Base-by-base conservation (phyloP, 2,797 vertebrate genomes). In the Melopsittacus undulatus region DNA sequence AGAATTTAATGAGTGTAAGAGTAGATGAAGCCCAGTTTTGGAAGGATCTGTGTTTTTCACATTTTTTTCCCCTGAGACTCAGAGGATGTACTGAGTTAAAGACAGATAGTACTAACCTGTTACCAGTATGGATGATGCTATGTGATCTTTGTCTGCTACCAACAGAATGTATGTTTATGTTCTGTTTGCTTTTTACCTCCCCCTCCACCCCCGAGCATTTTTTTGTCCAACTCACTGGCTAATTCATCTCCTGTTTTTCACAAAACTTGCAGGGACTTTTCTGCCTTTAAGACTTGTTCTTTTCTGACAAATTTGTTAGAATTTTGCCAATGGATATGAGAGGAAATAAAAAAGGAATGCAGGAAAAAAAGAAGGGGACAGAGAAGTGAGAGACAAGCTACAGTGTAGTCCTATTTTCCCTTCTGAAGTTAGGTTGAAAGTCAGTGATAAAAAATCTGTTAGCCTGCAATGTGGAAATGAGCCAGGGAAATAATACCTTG, bases 361-460 rank as follows among this genome's bases (percentile, higher is more conserved):
- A 87, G 59, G 18, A 10, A 36, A 48, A 66, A 32, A 68, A 38
- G 34, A 49, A 46, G 2, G 19, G 14, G 24, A 29, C 22, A 56
- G 34, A 74, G 15, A 90, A 78, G 4, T 72, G 70, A 34, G 45
- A 81, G 40, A 22, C 34, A 77, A 77, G 15, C 27, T 88, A 16
- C 38, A n/a, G 10, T 30, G 30, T n/a, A 56, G 40, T 61, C 15
- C 21, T 34, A 4, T 74, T 93, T 92, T 68, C 22, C 22, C 73
- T 94, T 86, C 22, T 77, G 80, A 92, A 86, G n/a, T 64, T 74
- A 56, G 11, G 30, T 19, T 94, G 69, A 63, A 96, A 92, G 76
- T 92, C 34, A 64, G 62, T 68, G 46, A 63, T 77, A 82, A 88
- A 74, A 74, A 64, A 90, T 45, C 10, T 17, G 32, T 64, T 90